Evolutionary conservation across 2,797 vertebrate genomes (phyloP).

Genomic region (Liparis tanakae): DNA sequence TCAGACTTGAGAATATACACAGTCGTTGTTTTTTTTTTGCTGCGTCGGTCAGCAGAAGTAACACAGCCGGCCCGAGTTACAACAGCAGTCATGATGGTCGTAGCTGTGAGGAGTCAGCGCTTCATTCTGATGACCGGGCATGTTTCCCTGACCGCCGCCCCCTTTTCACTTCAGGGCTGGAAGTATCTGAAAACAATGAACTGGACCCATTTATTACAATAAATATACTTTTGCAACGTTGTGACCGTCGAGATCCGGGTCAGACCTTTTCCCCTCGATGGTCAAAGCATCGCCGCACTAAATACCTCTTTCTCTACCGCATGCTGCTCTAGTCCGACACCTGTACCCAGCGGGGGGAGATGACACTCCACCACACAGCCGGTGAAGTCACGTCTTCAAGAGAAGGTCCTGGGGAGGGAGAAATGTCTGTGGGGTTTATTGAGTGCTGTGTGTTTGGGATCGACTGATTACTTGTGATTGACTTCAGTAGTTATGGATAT

Average conservation of each 20-base stretch:
- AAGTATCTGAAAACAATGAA: conserved; percentile 9
- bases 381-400: background rate
- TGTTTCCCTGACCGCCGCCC: background rate
- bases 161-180: background rate
- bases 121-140: conserved; percentile 34
- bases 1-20: conserved; percentile 36
- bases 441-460: background rate
- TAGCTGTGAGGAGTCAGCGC: conserved; percentile 8
- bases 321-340: background rate
- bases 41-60: conserved; percentile 51
- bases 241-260: background rate
- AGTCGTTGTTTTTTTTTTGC: conserved; percentile 34
- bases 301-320: background rate
- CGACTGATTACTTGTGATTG: background rate
- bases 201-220: background rate
- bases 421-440: background rate
- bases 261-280: too few species aligned
- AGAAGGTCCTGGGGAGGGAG: background rate
- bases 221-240: background rate
- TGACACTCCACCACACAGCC: too few species aligned
- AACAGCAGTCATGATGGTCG: conserved; percentile 52
- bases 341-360: background rate
- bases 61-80: conserved; percentile 43
- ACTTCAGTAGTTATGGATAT: background rate
- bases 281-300: background rate